Conservation (phyloP, 2,888 invertebrate genomes). For the Drosophila fulvimacula region DNA sequence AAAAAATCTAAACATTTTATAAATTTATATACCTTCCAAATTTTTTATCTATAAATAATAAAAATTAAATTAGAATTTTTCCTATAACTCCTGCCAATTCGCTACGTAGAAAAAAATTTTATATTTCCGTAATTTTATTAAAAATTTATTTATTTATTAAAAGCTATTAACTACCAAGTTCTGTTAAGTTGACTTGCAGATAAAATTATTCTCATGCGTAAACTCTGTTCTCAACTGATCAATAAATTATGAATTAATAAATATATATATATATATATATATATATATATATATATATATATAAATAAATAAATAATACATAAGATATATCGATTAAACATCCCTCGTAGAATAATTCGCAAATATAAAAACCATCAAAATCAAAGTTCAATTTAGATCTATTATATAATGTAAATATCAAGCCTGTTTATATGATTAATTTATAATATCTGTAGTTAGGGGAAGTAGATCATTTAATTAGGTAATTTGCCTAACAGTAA, state of each 20-base stretch:
- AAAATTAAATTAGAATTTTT: too few species aligned
- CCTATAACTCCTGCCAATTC: neutral
- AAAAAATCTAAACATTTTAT: too few species aligned
- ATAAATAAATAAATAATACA: neutral
- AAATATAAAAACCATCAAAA: neutral
- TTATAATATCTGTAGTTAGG: neutral
- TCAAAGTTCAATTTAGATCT: neutral
- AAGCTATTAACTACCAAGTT: neutral
- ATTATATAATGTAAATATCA: neutral
- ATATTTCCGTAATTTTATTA: neutral
- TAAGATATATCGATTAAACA: neutral
- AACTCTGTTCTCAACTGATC: too few species aligned
- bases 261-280: too few species aligned
- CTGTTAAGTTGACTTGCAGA: too few species aligned
- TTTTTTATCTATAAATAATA: too few species aligned
- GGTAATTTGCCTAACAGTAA: neutral
- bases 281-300: too few species aligned
- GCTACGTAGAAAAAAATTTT: neutral
- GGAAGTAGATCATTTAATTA: neutral
- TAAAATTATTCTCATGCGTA: too few species aligned
- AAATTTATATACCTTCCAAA: too few species aligned
- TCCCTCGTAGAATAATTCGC: neutral
- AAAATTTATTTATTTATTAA: neutral
- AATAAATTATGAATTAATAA: too few species aligned
- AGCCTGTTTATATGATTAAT: neutral